Conservation (phyloP, 2,113 vertebrate species). For the Lepidothrix coronata region DNA sequence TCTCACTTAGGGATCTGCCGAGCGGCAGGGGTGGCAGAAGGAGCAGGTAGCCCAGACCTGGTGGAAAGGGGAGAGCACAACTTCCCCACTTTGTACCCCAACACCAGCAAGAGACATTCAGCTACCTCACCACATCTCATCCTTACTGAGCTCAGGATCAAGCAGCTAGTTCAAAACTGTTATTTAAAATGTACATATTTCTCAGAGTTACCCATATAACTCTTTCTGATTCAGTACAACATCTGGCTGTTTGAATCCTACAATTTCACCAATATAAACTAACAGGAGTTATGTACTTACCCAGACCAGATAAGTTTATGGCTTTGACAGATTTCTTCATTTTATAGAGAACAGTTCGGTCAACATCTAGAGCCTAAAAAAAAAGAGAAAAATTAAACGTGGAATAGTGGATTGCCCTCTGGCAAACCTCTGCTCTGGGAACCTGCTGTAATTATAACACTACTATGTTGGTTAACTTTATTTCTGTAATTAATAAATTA, state of each 20-base stretch:
- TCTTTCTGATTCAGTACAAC: background rate
- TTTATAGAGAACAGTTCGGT: constrained; percentile 96
- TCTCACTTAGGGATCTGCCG: background rate
- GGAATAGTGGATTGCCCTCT: background rate
- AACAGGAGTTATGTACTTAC: constrained; percentile 77
- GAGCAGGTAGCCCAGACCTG: background rate
- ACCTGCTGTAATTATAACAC: background rate
- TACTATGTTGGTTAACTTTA: background rate
- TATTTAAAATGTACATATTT: background rate
- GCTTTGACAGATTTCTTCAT: constrained; percentile 99
- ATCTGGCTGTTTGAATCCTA: background rate
- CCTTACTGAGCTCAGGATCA: background rate
- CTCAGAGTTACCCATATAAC: background rate
- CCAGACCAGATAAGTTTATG: constrained; percentile 94
- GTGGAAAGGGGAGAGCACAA: background rate
- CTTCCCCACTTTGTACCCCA: background rate
- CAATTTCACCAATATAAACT: background rate
- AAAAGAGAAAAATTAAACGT: background rate
- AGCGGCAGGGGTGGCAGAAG: background rate
- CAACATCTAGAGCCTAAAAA: constrained; percentile 92
- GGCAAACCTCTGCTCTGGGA: background rate
- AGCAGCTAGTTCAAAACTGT: background rate
- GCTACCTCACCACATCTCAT: background rate
- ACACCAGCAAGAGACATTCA: background rate
- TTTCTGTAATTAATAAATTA: background rate